Conservation (phyloP, 2,797 vertebrate genomes). For the Lutra lutra region DNA sequence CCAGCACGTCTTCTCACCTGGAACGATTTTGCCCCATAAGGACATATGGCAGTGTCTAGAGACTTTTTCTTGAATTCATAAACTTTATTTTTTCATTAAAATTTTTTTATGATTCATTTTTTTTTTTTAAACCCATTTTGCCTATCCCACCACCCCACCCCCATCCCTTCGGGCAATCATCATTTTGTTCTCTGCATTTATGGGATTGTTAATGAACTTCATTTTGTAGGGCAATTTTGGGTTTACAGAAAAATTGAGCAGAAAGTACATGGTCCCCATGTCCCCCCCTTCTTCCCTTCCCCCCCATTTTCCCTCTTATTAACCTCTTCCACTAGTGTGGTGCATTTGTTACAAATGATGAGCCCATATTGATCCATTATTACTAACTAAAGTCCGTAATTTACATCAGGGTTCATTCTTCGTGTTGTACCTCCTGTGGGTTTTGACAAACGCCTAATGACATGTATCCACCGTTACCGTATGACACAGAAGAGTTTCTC, state of each 20-base stretch:
- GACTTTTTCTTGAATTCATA: background rate
- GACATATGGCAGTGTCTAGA: background rate
- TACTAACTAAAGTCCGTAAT: background rate
- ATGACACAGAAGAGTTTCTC: background rate
- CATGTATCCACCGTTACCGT: background rate
- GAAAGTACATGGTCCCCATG: background rate
- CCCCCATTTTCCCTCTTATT: background rate
- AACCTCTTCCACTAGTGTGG: background rate
- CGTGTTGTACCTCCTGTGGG: background rate
- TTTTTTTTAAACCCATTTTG: background rate
- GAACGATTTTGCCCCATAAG: background rate
- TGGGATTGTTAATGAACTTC: background rate
- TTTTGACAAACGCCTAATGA: background rate
- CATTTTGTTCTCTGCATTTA: background rate
- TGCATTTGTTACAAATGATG: background rate
- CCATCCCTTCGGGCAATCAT: background rate
- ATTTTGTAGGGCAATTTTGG: background rate
- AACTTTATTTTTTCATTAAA: background rate
- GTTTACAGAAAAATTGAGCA: constrained; percentile 38
- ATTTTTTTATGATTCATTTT: background rate
- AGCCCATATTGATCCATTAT: background rate
- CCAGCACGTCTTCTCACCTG: rapidly evolving
- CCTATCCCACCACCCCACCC: background rate
- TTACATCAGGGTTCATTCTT: background rate
- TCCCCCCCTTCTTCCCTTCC: too few species aligned